Percentiles rank a stretch among this genome's conserved stretches.
Conservation (phyloP, 64 coral and sea anemone genomes). For the Exaiptasia diaphana region DNA sequence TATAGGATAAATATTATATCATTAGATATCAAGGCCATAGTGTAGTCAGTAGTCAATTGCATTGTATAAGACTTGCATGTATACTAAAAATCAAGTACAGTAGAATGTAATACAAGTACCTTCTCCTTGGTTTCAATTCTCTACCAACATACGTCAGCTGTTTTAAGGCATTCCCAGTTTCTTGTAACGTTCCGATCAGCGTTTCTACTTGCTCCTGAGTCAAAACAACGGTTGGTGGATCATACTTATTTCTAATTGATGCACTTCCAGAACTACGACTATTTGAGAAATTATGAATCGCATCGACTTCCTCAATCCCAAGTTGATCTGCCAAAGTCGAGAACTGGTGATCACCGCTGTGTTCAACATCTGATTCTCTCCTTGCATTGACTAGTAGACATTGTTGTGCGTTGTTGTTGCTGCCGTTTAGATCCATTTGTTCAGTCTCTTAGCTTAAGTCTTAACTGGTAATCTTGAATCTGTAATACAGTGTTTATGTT, state of each 20-base stretch:
- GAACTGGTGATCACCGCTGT: background rate
- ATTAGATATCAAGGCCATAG: too few species aligned
- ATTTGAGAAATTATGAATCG: background rate
- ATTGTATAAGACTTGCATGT: too few species aligned
- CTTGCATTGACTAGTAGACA: background rate
- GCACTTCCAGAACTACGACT: constrained; percentile 7
- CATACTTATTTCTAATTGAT: background rate
- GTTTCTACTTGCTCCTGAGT: constrained; percentile 65
- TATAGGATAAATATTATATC: too few species aligned
- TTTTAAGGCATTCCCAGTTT: constrained; percentile 52
- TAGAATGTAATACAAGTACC: constrained; percentile 37
- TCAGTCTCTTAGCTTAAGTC: background rate
- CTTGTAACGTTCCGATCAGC: constrained; percentile 55
- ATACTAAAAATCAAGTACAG: too few species aligned
- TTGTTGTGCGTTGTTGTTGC: background rate
- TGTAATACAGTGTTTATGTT: background rate
- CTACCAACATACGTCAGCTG: constrained; percentile 9
- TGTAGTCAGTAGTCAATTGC: too few species aligned
- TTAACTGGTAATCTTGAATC: background rate
- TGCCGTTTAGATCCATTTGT: background rate
- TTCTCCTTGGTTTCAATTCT: background rate
- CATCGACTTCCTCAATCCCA: constrained; percentile 12
- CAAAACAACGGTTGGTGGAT: constrained; percentile 28
- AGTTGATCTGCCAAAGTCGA: constrained; percentile 41
- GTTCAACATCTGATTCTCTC: background rate